phyloP scores from a whole-genome alignment of 2,113 vertebrate genomes.

The Electrona antarctica region DNA sequence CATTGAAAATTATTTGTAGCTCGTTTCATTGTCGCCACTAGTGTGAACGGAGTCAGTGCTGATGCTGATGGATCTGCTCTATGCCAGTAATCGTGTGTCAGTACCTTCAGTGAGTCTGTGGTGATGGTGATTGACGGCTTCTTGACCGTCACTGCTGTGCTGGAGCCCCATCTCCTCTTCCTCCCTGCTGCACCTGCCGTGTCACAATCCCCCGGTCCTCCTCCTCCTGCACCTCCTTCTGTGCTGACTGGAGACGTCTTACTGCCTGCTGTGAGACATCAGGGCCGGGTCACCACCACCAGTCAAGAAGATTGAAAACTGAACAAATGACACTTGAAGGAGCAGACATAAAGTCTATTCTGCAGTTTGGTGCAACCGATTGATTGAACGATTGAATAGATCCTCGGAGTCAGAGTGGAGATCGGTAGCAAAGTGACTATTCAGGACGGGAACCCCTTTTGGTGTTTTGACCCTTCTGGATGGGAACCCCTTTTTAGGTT shows the following conservation, averaged over 20 bases:
- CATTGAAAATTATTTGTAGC: too few species aligned
- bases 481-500: too few species aligned
- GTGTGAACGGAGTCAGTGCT: too few species aligned
- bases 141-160: slow-evolving; percentile 88
- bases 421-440: too few species aligned
- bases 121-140: slow-evolving; percentile 94
- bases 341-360: not conserved
- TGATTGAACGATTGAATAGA: too few species aligned
- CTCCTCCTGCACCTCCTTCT: slow-evolving; percentile 62
- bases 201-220: slow-evolving; percentile 69
- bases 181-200: slow-evolving; percentile 80
- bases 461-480: too few species aligned
- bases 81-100: not conserved
- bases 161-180: slow-evolving; percentile 91
- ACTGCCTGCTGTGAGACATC: slow-evolving; percentile 55
- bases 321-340: not conserved
- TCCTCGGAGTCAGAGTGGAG: too few species aligned
- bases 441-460: too few species aligned
- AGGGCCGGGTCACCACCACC: not conserved
- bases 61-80: too few species aligned
- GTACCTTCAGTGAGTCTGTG: slow-evolving; percentile 91
- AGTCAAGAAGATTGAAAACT: not conserved
- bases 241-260: slow-evolving; percentile 66
- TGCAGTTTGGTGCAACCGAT: too few species aligned
- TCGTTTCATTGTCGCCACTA: too few species aligned